phyloP scores from a whole-genome alignment of 2,797 vertebrate species.

The Spinibarbus caldwelli region DNA sequence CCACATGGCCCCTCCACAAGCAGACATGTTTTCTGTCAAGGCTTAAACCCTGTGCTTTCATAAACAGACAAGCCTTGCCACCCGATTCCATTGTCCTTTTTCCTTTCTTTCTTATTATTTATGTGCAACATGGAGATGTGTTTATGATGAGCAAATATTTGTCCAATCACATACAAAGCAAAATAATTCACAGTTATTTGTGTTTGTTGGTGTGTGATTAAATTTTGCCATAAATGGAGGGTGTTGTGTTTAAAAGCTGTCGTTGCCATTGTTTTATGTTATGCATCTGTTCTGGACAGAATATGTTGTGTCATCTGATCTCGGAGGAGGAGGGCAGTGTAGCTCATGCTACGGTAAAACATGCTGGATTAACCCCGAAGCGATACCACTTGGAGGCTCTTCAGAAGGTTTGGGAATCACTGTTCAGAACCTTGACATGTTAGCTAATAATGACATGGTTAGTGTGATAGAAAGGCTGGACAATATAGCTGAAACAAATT shows the following conservation, averaged over 20 bases:
- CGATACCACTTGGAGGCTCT: conserved; percentile 84
- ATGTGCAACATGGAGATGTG: not conserved
- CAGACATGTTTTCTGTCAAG: conserved; percentile 56
- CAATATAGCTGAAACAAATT: not conserved
- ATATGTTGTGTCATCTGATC: conserved; percentile 83
- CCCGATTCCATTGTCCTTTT: conserved; percentile 14
- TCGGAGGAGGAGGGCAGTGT: conserved; percentile 78
- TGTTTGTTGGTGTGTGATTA: not conserved
- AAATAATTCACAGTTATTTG: conserved; percentile 2
- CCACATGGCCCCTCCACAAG: conserved; percentile 71
- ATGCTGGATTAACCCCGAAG: conserved; percentile 74
- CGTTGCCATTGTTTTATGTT: conserved; percentile 54
- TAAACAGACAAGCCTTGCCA: conserved; percentile 35
- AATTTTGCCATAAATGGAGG: not conserved
- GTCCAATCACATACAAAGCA: not conserved
- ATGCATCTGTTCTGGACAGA: conserved; percentile 73
- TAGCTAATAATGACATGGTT: conserved; percentile 2
- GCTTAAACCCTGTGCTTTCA: conserved; percentile 48
- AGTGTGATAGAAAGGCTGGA: not conserved
- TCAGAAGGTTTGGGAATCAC: conserved; percentile 78
- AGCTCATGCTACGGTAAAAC: conserved; percentile 70
- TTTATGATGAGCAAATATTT: conserved; percentile 23
- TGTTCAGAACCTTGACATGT: too few species aligned
- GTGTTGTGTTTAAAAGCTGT: conserved; percentile 20
- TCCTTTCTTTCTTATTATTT: not conserved